Percentiles rank a stretch among this genome's conserved stretches.
These are phyloP conservation scores for Macropus fuliginosus DNA, from an alignment of 2,797 vertebrate genomes.

Conservation along the genomic window DNA sequence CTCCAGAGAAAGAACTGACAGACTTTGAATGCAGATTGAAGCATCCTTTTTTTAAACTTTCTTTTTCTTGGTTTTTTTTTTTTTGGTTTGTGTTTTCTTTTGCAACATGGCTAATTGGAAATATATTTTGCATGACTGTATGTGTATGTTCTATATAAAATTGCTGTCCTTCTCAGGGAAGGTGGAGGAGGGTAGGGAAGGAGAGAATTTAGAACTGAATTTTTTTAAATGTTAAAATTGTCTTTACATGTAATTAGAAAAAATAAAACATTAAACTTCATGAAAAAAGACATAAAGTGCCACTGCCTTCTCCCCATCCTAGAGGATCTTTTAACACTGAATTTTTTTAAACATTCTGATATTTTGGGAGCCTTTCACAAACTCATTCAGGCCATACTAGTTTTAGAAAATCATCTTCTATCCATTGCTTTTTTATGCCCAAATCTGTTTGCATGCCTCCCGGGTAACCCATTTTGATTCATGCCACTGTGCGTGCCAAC, in stretches of 20 bases:
- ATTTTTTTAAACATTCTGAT: neutral
- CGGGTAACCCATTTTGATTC: neutral
- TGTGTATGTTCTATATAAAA: neutral
- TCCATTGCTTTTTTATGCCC: neutral
- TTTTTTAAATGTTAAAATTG: neutral
- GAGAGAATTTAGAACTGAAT: neutral
- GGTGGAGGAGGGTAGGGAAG: neutral
- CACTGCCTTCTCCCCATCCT: neutral
- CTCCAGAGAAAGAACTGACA: neutral
- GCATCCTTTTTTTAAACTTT: neutral
- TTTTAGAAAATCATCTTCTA: neutral
- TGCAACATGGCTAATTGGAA: neutral
- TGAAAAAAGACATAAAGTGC: neutral
- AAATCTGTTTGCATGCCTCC: neutral
- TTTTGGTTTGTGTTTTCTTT: neutral
- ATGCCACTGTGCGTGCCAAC: neutral
- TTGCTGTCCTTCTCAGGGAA: neutral
- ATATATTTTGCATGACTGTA: neutral
- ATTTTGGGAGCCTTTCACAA: neutral
- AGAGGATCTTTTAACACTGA: neutral
- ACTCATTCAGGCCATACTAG: neutral
- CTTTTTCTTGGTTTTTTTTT: neutral
- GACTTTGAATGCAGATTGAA: neutral
- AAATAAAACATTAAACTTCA: neutral
- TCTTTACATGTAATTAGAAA: neutral